Evolutionary conservation across 35 echinoderm and acorn worm genomes (phyloP).

Genomic region (Stichopus chloronotus): DNA sequence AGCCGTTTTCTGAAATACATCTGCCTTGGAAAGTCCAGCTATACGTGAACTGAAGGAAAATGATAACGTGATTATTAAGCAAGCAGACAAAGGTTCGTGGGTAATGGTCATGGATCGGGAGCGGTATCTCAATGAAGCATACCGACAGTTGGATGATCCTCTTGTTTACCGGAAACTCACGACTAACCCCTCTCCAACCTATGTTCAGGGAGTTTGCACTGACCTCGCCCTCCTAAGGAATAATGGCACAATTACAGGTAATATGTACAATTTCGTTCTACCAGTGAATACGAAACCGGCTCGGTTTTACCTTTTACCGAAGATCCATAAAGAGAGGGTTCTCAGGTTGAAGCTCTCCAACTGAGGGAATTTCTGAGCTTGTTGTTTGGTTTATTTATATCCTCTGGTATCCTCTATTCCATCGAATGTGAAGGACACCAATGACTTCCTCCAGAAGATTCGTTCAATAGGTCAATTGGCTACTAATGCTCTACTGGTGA

Average conservation of each 20-base stretch:
- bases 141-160: background rate
- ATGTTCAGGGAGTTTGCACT: background rate
- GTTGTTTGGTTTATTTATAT: background rate
- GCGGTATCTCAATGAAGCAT: background rate
- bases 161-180: background rate
- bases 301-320: background rate
- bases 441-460: background rate
- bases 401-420: background rate
- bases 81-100: background rate
- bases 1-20: background rate
- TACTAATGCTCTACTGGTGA: background rate
- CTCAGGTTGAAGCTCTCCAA: background rate
- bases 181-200: background rate
- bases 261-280: slow-evolving; percentile 17
- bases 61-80: background rate
- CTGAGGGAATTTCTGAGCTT: background rate
- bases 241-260: slow-evolving; percentile 9
- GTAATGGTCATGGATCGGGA: background rate
- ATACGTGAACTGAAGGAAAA: background rate
- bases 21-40: background rate
- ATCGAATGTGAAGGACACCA: background rate
- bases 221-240: background rate
- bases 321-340: no score
- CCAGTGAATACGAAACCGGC: background rate
- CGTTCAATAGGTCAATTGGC: background rate